Evolutionary conservation across 2,888 invertebrate species (phyloP).

Genomic region (Netelia melanura): DNA sequence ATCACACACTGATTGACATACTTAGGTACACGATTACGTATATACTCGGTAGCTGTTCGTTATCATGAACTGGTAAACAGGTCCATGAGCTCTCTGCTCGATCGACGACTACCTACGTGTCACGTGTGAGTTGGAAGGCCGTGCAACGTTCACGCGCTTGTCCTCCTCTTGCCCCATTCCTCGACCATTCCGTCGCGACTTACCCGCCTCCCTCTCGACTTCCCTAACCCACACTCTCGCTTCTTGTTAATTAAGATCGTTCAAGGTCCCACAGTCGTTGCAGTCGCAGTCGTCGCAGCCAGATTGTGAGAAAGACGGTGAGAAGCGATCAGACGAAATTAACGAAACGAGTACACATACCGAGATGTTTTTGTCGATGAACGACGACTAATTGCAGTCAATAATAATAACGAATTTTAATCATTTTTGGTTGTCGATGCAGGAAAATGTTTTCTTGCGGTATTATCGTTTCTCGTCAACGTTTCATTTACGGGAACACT

Average conservation of each 20-base stretch:
- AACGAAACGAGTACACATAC: not conserved
- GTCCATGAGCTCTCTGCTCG: not conserved
- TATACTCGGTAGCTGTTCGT: not conserved
- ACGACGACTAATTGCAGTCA: not conserved
- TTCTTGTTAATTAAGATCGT: slow-evolving; percentile 54
- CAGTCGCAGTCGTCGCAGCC: slow-evolving; percentile 10
- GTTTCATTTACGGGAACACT: no score
- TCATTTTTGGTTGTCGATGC: no score
- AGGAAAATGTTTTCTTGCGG: no score
- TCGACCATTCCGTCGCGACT: no score
- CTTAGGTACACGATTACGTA: not conserved
- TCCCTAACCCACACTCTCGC: not conserved
- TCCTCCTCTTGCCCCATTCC: no score
- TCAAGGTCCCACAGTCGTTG: slow-evolving; percentile 40
- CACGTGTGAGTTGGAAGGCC: not conserved
- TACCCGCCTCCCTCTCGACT: no score
- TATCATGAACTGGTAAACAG: not conserved
- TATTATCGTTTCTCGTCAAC: no score
- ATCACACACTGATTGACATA: no score
- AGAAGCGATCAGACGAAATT: slow-evolving; percentile 12
- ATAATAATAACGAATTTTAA: not conserved
- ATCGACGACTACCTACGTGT: not conserved
- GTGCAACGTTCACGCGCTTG: not conserved
- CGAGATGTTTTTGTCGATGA: not conserved
- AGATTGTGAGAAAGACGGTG: slow-evolving; percentile 23